Conservation (phyloP, 2,888 invertebrate genomes). For the Aphodius granarius region DNA sequence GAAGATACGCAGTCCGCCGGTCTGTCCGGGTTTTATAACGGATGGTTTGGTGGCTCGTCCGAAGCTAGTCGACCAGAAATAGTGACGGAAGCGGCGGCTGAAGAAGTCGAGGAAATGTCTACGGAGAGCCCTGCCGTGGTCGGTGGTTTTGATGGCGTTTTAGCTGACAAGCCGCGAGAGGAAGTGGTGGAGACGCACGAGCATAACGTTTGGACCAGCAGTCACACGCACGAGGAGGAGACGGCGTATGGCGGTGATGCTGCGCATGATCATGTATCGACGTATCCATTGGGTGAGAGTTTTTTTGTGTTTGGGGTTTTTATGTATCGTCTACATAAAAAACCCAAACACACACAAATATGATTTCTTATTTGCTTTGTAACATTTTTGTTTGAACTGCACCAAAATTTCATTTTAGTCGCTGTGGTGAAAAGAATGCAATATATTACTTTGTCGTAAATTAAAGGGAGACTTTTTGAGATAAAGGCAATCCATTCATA, state of each 20-base stretch:
- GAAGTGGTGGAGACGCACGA: neutral
- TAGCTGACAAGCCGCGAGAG: neutral
- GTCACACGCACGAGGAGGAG: neutral
- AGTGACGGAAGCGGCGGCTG: neutral
- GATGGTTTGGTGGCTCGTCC: neutral
- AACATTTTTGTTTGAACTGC: too few species aligned
- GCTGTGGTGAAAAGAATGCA: too few species aligned
- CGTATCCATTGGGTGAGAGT: neutral
- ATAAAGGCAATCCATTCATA: too few species aligned
- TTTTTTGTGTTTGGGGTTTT: neutral
- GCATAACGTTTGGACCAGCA: neutral
- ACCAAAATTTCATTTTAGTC: too few species aligned
- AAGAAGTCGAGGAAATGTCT: neutral
- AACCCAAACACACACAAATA: too few species aligned
- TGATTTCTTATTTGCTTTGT: too few species aligned
- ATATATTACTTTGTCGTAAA: too few species aligned
- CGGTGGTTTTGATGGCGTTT: too few species aligned
- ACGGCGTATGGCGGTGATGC: neutral
- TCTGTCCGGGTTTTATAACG: neutral
- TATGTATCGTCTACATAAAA: too few species aligned
- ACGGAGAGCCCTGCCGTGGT: neutral
- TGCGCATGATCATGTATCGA: neutral
- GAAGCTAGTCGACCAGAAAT: neutral
- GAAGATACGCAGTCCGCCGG: neutral
- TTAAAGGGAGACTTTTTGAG: too few species aligned